Evolutionary conservation across 1,140 invertebrate genomes (phyloP).

Genomic region (Olivierus martensii): DNA sequence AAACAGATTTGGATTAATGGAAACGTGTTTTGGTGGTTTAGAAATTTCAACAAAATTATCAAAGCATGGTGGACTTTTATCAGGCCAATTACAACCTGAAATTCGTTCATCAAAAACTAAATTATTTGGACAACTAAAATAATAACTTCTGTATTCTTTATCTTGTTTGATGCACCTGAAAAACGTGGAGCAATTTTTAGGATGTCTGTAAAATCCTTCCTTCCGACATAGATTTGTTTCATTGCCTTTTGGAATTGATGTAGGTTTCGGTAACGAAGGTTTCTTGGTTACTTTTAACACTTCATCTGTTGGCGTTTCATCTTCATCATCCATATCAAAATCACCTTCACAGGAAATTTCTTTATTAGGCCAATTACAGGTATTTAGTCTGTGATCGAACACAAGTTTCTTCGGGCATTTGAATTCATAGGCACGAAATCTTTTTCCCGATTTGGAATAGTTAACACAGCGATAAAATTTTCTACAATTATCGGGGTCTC

Average conservation of each 20-base stretch:
- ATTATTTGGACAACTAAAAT: slow-evolving; percentile 32
- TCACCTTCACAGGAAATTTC: slow-evolving; percentile 6
- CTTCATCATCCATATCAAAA: slow-evolving; percentile 44
- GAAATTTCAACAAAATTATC: too few species aligned
- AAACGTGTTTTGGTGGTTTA: too few species aligned
- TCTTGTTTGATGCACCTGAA: slow-evolving; percentile 23
- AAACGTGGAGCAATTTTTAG: slow-evolving; percentile 19
- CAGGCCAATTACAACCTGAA: slow-evolving; percentile 11
- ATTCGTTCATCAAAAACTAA: slow-evolving; percentile 11
- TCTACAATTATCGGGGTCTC: slow-evolving; percentile 14
- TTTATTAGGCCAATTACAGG: slow-evolving; percentile 22
- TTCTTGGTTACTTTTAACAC: not conserved
- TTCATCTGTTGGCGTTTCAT: slow-evolving; percentile 26
- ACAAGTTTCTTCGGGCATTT: slow-evolving; percentile 41
- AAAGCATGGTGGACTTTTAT: slow-evolving; percentile 8
- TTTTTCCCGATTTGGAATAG: slow-evolving; percentile 1
- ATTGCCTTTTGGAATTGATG: not conserved
- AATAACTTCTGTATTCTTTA: slow-evolving; percentile 20
- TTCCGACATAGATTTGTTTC: not conserved
- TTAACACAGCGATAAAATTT: slow-evolving; percentile 15
- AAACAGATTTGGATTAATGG: too few species aligned
- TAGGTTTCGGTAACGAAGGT: not conserved
- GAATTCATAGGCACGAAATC: slow-evolving; percentile 13
- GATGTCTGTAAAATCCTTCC: slow-evolving; percentile 19
- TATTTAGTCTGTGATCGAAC: slow-evolving; percentile 26